Evolutionary conservation across 1,140 invertebrate genomes (phyloP), one percentile per base, ranked within the genome.

Genomic region (Dinoponera quadriceps): DNA sequence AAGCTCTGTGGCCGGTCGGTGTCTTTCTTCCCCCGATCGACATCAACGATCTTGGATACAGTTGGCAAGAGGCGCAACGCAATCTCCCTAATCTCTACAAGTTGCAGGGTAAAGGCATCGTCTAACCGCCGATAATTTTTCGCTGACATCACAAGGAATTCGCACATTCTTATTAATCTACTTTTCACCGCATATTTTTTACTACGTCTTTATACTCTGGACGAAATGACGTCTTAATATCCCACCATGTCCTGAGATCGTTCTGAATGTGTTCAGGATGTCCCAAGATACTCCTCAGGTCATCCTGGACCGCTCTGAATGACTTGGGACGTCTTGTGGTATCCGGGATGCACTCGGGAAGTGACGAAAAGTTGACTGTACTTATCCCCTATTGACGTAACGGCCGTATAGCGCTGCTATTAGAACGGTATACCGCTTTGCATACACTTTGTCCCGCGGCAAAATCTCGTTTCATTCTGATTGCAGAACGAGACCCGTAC

Each of bases 401-500:
- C 38, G 38, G 4, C 11, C 38, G 9, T 44, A 14, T n/a, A 49
- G 16, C n/a, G 25, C 48, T 62, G 80, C 7, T 85, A n/a, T n/a
- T n/a, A 91, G 80, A 86, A 91, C 2, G 62, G 29, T 4, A 51
- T 3, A 68, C 38, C 25, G 18, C 48, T 44, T 60, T 49, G 16
- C 25, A 49, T 33, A 33, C 29, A 33, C 5, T 11, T 44, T 44
- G 0, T 44, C 11, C 18, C 3, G 29, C 9, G 33, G 1, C 22
- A 25, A 44, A 57, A 78, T 54, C 38, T 38, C 16, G 13, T 2
- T 69, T 69, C 22, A 14, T 77, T 77, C 18, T 3, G 18, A 57
- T 78, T 78, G 51, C 22, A 80, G 75, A 9, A 69, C 63, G 20
- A 69, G 95, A 96, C 77, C 95, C 95, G 2, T 94, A 95, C 83